Evolutionary conservation across 2,888 invertebrate genomes (phyloP).

Genomic region (Amorpha juglandis): DNA sequence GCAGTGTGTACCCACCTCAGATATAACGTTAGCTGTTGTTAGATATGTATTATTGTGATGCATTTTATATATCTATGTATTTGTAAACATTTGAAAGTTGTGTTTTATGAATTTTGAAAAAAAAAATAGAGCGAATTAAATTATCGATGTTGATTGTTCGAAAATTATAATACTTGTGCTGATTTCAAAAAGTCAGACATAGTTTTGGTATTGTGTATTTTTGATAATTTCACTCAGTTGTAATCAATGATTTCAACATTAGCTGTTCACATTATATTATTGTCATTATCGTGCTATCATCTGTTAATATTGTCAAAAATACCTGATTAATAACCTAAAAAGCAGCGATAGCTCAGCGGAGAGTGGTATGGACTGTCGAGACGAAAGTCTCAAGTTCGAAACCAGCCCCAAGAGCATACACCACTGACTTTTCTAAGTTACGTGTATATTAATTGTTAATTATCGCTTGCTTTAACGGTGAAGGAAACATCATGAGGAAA

Average conservation of each 20-base stretch:
- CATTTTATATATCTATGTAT: constrained; percentile 57
- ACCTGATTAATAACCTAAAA: too few relatives aligned
- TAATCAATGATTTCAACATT: neutral
- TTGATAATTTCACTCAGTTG: neutral
- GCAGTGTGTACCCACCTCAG: constrained; percentile 32
- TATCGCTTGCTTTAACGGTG: too few relatives aligned
- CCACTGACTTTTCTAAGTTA: too few relatives aligned
- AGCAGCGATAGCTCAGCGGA: too few relatives aligned
- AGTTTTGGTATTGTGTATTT: constrained; percentile 23
- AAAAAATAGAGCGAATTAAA: constrained; percentile 33
- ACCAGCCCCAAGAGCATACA: too few relatives aligned
- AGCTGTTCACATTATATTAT: neutral
- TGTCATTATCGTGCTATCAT: neutral
- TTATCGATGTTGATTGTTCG: constrained; percentile 22
- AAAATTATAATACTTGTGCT: constrained; percentile 9
- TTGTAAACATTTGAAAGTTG: constrained; percentile 52
- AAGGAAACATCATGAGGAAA: too few relatives aligned
- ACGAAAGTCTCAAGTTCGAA: too few relatives aligned
- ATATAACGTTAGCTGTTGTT: constrained; percentile 44
- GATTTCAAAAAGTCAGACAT: constrained; percentile 21
- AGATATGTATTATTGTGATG: constrained; percentile 55
- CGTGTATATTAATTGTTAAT: too few relatives aligned
- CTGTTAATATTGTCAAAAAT: neutral
- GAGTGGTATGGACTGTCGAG: too few relatives aligned
- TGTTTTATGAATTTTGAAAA: constrained; percentile 69